Percentiles rank a stretch among this genome's conserved stretches.
Evolutionary conservation across 2,797 vertebrate genomes (phyloP).

Genomic region (Notolepis coatsorum): DNA sequence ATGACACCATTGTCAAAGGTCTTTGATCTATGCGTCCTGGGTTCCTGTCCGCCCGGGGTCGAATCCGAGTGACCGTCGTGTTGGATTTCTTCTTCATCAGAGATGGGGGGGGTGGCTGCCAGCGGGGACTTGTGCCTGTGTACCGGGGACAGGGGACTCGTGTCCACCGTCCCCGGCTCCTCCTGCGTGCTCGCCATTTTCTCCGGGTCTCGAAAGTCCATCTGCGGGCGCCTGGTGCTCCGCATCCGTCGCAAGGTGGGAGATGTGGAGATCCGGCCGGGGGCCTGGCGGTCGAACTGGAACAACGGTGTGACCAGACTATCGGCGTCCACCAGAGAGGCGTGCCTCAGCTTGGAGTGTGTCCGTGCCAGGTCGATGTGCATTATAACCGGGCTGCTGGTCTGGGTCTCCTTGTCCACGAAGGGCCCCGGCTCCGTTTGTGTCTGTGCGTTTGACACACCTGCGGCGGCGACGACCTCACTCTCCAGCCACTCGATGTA

Average conservation of each 20-base stretch:
- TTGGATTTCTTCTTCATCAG: conserved; percentile 59
- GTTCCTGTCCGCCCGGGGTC: conserved; percentile 47
- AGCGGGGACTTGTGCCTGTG: conserved; percentile 72
- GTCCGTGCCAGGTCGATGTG: conserved; percentile 76
- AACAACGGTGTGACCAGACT: conserved; percentile 62
- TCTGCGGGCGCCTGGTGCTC: conserved; percentile 67
- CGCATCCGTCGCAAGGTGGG: conserved; percentile 89
- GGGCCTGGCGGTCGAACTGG: conserved; percentile 87
- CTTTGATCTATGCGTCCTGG: conserved; percentile 71
- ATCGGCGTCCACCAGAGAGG: conserved; percentile 56
- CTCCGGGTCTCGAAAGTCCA: conserved; percentile 50
- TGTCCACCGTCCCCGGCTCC: conserved; percentile 43
- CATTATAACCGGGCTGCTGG: conserved; percentile 76
- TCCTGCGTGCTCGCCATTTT: conserved; percentile 65
- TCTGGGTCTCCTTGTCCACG: conserved; percentile 78
- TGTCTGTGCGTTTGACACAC: conserved; percentile 64
- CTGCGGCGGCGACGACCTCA: conserved; percentile 46
- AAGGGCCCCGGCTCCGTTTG: conserved; percentile 66
- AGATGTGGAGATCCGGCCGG: conserved; percentile 88
- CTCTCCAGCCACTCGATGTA: conserved; percentile 76
- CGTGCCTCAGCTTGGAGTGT: conserved; percentile 68
- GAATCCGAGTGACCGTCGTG: conserved; percentile 31
- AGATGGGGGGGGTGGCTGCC: conserved; percentile 50
- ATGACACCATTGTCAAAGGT: conserved; percentile 67
- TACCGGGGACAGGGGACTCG: conserved; percentile 46